Conservation (phyloP, 2,113 vertebrate species). For the Protomyctophum bolini region DNA sequence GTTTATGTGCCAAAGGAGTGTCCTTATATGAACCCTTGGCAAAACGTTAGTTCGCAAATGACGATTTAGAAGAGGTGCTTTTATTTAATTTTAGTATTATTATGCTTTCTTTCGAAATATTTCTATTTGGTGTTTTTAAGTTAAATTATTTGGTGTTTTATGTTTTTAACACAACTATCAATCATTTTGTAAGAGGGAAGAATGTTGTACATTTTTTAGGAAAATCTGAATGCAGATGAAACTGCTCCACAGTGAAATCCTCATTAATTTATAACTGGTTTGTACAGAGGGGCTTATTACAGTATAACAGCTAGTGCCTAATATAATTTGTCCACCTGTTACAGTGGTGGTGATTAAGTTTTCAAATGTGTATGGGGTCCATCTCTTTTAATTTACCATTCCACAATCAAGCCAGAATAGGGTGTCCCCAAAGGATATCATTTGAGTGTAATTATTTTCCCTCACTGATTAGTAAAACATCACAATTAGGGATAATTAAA, state of each 20-base stretch:
- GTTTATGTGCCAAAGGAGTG: too few relatives aligned
- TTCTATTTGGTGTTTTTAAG: neutral
- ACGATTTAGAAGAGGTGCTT: too few relatives aligned
- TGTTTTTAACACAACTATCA: neutral
- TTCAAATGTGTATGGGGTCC: constrained; percentile 10
- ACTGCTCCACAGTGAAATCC: too few relatives aligned
- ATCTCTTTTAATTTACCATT: constrained; percentile 32
- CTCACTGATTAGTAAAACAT: constrained; percentile 54
- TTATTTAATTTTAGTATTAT: too few relatives aligned
- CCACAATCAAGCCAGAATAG: constrained; percentile 34
- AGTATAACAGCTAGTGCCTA: too few relatives aligned
- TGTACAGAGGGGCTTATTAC: too few relatives aligned
- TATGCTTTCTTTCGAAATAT: neutral
- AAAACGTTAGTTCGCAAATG: too few relatives aligned
- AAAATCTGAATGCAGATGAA: too few relatives aligned
- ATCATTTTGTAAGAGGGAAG: constrained; percentile 4
- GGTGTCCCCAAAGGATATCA: constrained; percentile 33
- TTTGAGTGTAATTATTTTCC: constrained; percentile 43
- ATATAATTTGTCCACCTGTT: constrained; percentile 16
- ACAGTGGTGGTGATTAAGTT: constrained; percentile 23
- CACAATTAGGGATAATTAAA: constrained; percentile 48
- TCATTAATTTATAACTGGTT: too few relatives aligned
- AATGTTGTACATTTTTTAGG: neutral
- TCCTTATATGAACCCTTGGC: too few relatives aligned
- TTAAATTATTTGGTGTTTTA: too few relatives aligned